Percentiles rank a stretch among this genome's conserved stretches.
Conservation (phyloP, 1,140 invertebrate genomes). For the Oncopodura yosiiana region DNA sequence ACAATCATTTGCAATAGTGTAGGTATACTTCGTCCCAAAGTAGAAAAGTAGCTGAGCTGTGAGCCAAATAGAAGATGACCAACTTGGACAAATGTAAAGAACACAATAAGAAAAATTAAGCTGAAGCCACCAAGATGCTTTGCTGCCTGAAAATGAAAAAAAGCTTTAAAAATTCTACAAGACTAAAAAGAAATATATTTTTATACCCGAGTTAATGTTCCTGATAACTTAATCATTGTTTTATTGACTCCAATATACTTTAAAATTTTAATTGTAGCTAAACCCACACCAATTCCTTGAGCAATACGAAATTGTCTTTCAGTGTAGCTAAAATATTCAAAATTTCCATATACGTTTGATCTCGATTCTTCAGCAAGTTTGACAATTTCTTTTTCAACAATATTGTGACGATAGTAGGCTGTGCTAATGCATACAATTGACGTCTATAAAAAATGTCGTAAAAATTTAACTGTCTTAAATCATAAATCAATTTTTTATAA, state of each 20-base stretch:
- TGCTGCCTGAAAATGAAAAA: slow-evolving; percentile 47
- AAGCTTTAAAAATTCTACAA: neutral
- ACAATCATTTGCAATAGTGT: slow-evolving; percentile 65
- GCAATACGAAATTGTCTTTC: slow-evolving; percentile 49
- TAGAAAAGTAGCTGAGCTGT: slow-evolving; percentile 51
- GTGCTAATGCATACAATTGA: slow-evolving; percentile 41
- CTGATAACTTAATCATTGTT: slow-evolving; percentile 63
- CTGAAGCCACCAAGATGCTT: slow-evolving; percentile 64
- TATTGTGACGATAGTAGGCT: slow-evolving; percentile 39
- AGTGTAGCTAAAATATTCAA: slow-evolving; percentile 41
- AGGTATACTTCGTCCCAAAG: slow-evolving; percentile 53
- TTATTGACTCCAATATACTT: slow-evolving; percentile 65
- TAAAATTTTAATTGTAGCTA: slow-evolving; percentile 56
- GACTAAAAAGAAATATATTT: neutral
- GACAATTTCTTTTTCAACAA: slow-evolving; percentile 38
- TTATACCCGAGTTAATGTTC: slow-evolving; percentile 49
- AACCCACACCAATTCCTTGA: slow-evolving; percentile 49
- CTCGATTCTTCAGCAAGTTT: slow-evolving; percentile 40
- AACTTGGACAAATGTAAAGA: slow-evolving; percentile 64
- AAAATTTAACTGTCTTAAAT: slow-evolving; percentile 5
- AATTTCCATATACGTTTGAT: slow-evolving; percentile 41
- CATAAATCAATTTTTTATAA: slow-evolving; percentile 15
- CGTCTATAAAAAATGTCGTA: slow-evolving; percentile 35
- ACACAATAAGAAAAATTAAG: slow-evolving; percentile 73
- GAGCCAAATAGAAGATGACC: slow-evolving; percentile 60